These are phyloP conservation scores for Synanthedon myopaeformis DNA, from an alignment of 2,888 invertebrate genomes.

Conservation along the genomic window DNA sequence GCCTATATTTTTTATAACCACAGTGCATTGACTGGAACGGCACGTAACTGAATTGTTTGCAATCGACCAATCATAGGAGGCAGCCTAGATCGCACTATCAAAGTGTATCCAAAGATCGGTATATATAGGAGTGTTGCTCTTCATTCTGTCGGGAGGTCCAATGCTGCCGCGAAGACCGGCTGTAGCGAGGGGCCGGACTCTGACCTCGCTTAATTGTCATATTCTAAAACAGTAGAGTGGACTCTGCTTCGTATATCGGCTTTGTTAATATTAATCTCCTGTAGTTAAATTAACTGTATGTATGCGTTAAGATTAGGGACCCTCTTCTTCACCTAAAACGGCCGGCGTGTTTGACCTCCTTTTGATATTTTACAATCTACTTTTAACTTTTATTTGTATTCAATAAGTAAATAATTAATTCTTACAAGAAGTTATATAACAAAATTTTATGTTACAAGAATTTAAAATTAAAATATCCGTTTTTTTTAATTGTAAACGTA, in stretches of 20 bases:
- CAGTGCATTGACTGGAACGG: constrained; percentile 51
- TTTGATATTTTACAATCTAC: constrained; percentile 22
- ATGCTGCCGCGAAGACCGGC: constrained; percentile 63
- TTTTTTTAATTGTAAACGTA: too few species aligned
- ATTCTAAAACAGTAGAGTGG: constrained; percentile 49
- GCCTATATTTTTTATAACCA: constrained; percentile 13
- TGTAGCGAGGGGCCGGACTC: constrained; percentile 64
- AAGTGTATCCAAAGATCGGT: constrained; percentile 24
- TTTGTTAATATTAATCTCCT: constrained; percentile 64
- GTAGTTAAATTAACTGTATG: constrained; percentile 66
- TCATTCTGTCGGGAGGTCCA: constrained; percentile 48
- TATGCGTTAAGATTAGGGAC: constrained; percentile 70
- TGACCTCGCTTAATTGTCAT: constrained; percentile 51
- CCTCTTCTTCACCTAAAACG: constrained; percentile 62
- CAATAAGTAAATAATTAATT: too few species aligned
- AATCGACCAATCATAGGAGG: constrained; percentile 33
- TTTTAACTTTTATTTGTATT: too few species aligned
- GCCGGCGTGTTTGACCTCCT: constrained; percentile 69
- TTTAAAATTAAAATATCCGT: too few species aligned
- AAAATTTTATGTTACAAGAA: too few species aligned
- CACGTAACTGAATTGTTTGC: constrained; percentile 29
- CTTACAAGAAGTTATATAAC: too few species aligned
- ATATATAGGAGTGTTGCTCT: constrained; percentile 19
- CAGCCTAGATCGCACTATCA: constrained; percentile 40
- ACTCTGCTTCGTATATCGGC: constrained; percentile 66